Percentiles rank a stretch among this genome's conserved stretches.
Evolutionary conservation across 1,140 invertebrate species (phyloP).

Genomic region (Telenomus remus): DNA sequence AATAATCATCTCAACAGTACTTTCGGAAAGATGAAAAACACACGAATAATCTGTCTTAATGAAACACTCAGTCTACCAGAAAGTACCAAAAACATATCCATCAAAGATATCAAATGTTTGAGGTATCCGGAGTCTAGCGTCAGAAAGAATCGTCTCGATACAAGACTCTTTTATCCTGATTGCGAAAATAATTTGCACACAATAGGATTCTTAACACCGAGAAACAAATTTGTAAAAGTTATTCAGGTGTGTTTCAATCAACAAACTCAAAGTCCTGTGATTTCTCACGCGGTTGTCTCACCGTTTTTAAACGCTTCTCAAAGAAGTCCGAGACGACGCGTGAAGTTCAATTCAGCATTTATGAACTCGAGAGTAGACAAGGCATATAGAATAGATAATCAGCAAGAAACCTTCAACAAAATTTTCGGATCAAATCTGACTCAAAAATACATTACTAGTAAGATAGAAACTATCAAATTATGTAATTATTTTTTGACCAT

Average conservation of each 20-base stretch:
- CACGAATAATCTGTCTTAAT: constrained; percentile 4
- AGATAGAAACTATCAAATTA: background rate
- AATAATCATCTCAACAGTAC: constrained; percentile 17
- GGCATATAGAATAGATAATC: constrained; percentile 9
- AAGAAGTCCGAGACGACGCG: constrained; percentile 1
- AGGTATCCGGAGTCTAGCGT: constrained; percentile 18
- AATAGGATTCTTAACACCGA: constrained; percentile 10
- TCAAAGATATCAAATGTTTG: constrained; percentile 12
- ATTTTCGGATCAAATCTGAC: constrained; percentile 4
- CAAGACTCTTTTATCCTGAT: constrained; percentile 5
- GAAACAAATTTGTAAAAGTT: constrained; percentile 11
- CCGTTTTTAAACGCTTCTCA: constrained; percentile 14
- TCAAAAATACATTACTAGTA: constrained; percentile 13
- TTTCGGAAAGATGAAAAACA: background rate
- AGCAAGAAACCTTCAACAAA: constrained; percentile 9
- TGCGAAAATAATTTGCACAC: constrained; percentile 13
- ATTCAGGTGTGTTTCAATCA: constrained; percentile 20
- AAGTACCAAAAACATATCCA: background rate
- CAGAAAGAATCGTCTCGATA: background rate
- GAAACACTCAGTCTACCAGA: background rate
- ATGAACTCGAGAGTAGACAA: background rate
- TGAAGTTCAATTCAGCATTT: constrained; percentile 24
- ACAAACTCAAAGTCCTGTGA: constrained; percentile 6
- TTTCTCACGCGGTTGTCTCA: constrained; percentile 15
- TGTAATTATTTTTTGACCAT: background rate